Base-by-base conservation (phyloP, 1,140 invertebrate species). In the Sarcophaga peregrina region DNA sequence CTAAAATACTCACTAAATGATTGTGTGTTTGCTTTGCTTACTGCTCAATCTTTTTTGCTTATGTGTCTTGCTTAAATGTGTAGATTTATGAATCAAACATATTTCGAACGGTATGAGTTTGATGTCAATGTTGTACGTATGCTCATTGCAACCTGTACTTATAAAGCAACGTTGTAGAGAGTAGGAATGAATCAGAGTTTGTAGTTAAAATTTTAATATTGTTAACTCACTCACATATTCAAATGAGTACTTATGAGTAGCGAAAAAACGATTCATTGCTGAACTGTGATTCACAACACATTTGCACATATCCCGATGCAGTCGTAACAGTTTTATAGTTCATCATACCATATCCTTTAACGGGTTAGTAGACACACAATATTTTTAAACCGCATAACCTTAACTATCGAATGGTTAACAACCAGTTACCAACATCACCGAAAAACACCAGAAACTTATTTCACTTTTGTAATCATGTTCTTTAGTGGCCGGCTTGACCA, bases 401-500 rank as follows among this genome's bases (percentile, higher is more conserved):
- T 72, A 62, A 73, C 10, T 17, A 37, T 37, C 25, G 4, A 37
- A 37, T 37, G 25, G 4, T 37, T 37, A 50, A 15, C 11, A 37
- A 37, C 25, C 25, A 37, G 25, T 37, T 37, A 17, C 45, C 46
- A 25, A 81, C 7, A 68, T 8, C n/a, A 68, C 62, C 10, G 6
- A 68, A 7, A 68, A 68, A 68, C 13, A 68, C 25, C 25, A 37
- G 25, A 20, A 68, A 68, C 5, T 68, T 68, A 20, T 68, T 20
- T 20, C n/a, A 68, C 62, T 68, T 78, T 78, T 20, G 47, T 50
- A 20, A 48, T 50, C 47, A 78, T 78, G 75, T 78, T 50, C 75
- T 78, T 78, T 52, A 78, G 75, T 78, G 75, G 47, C 75, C 10
- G n/a, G 47, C 74, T 76, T 76, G 74, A 76, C 74, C 74, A 76